A percentile compares a stretch with the other conserved stretches of the same genome.
These are phyloP conservation scores for Hystrix cristata DNA, from an alignment of 2,113 vertebrate species.

Conservation along the genomic window DNA sequence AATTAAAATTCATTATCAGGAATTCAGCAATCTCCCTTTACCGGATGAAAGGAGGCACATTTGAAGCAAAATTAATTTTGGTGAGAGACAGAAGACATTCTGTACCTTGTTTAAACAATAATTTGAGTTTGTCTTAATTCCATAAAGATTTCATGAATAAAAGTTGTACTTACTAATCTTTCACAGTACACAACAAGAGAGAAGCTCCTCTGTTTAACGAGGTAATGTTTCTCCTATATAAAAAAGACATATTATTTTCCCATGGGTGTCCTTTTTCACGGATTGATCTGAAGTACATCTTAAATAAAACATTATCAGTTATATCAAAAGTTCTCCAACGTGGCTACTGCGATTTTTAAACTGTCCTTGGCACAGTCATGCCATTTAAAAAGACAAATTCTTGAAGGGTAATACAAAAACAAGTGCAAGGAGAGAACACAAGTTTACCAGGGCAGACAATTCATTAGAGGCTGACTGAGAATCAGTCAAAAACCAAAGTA, in stretches of 20 bases:
- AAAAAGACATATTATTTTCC: not conserved
- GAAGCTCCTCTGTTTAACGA: not conserved
- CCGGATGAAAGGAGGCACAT: not conserved
- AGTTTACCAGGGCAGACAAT: not conserved
- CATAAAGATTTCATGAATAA: not conserved
- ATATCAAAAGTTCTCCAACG: not conserved
- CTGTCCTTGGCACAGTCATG: not conserved
- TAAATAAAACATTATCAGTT: not conserved
- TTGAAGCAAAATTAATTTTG: conserved; percentile 35
- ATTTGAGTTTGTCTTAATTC: not conserved
- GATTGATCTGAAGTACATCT: not conserved
- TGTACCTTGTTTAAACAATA: not conserved
- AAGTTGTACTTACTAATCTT: not conserved
- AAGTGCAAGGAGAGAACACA: not conserved
- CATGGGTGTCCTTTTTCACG: not conserved
- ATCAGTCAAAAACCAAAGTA: not conserved
- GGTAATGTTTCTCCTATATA: not conserved
- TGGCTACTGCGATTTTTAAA: not conserved
- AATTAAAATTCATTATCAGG: not conserved
- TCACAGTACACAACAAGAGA: not conserved
- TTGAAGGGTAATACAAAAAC: not conserved
- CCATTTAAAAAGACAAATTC: not conserved
- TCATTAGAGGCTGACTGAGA: not conserved
- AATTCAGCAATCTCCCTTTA: not conserved
- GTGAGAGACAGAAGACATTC: not conserved